These are phyloP conservation scores for Cryptophagus acutangulus DNA, from an alignment of 2,888 invertebrate species.

Conservation along the genomic window DNA sequence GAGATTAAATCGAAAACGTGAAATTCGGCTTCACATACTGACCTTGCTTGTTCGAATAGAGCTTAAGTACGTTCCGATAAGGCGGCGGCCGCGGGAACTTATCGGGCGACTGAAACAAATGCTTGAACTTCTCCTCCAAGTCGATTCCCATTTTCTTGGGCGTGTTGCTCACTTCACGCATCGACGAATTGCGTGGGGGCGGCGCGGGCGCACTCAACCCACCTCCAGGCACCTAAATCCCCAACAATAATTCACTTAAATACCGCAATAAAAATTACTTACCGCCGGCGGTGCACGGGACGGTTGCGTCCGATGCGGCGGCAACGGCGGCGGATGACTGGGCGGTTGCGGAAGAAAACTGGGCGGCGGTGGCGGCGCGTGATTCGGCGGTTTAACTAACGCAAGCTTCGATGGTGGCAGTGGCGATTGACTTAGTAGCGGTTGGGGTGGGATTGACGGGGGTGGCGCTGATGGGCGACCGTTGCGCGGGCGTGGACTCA, in stretches of 20 bases:
- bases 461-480: conserved; percentile 44
- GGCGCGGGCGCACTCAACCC: conserved; percentile 49
- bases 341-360: conserved; percentile 30
- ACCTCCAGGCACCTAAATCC: conserved; percentile 25
- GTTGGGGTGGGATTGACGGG: conserved; percentile 44
- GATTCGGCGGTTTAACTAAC: conserved; percentile 42
- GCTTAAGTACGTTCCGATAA: conserved; percentile 62
- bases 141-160: conserved; percentile 45
- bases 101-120: conserved; percentile 57
- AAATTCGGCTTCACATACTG: conserved; percentile 32
- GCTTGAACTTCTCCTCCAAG: conserved; percentile 64
- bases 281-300: conserved; percentile 37
- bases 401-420: conserved; percentile 32
- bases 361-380: conserved; percentile 44
- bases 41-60: conserved; percentile 64
- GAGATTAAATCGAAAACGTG: too few relatives aligned
- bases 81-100: conserved; percentile 67
- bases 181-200: conserved; percentile 61
- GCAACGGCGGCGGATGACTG: conserved; percentile 35
- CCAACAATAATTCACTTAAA: conserved; percentile 4
- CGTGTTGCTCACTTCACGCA: conserved; percentile 46
- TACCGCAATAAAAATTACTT: conserved; percentile 22
- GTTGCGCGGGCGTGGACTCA: conserved; percentile 37
- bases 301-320: conserved; percentile 38
- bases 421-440: conserved; percentile 33